These are phyloP conservation scores for Keiferia lycopersicella DNA, from an alignment of 2,888 invertebrate species.

Conservation along the genomic window DNA sequence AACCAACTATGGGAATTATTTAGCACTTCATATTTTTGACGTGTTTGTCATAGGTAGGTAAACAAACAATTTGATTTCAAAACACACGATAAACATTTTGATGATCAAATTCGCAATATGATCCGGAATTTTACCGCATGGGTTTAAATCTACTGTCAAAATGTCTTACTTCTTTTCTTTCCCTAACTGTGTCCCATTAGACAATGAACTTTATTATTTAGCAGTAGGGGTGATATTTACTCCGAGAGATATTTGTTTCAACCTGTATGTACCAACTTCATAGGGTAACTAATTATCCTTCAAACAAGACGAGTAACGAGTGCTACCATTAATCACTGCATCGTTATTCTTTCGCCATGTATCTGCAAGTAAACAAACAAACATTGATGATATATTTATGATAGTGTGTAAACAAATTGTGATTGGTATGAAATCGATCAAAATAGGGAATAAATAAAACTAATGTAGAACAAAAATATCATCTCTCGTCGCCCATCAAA, in stretches of 20 bases:
- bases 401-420: not conserved
- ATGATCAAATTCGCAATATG: too few relatives aligned
- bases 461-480: too few relatives aligned
- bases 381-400: constrained; percentile 36
- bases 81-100: too few relatives aligned
- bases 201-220: not conserved
- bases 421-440: not conserved
- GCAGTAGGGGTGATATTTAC: not conserved
- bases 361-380: constrained; percentile 53
- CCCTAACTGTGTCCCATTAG: not conserved
- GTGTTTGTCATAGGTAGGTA: too few relatives aligned
- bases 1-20: too few relatives aligned
- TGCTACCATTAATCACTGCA: constrained; percentile 59
- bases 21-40: too few relatives aligned
- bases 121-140: too few relatives aligned
- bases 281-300: constrained; percentile 61
- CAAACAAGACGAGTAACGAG: constrained; percentile 64
- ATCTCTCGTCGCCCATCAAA: not conserved
- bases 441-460: too few relatives aligned
- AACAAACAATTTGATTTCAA: too few relatives aligned
- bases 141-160: too few relatives aligned
- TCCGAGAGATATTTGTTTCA: not conserved
- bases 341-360: constrained; percentile 43
- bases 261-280: too few relatives aligned
- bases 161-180: too few relatives aligned